Evolutionary conservation across 2,888 invertebrate genomes (phyloP), one percentile per base, ranked within the genome.

Genomic region (Coremacera marginata): DNA sequence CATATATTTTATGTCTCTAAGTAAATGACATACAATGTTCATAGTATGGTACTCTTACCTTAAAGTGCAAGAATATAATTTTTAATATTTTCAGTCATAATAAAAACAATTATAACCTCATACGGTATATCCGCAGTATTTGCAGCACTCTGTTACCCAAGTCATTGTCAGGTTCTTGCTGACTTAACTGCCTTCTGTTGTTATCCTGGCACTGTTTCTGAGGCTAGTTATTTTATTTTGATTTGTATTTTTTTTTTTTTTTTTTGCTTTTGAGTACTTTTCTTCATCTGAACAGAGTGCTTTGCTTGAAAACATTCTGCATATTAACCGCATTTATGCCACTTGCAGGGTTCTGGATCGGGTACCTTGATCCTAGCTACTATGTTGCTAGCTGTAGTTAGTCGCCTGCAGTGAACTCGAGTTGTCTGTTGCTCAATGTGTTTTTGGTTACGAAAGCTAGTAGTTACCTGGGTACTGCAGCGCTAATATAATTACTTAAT

Each of bases 51-150:
- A 14, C 44, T 44, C 1, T 44, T 44, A 44, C 44, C 44, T 11
- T 11, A 44, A 11, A 44, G 44, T 44, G 11, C 44, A 44, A 11
- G 44, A 44, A 44, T 44, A 44, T 2, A 11, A 44, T 44, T 11
- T 44, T 44, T 44, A 2, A 44, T 44, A 11, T 11, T 49, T 70
- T 70, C 16, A 52, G 14, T 51, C 27, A 51, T 51, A 70, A 70
- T 27, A 51, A 52, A 44, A 52, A 70, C 68, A 70, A 70, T 70
- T 70, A 70, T 25, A 70, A 52, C 68, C 68, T 34, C 52, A 25
- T 70, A 44, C 44, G 44, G 44, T 11, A 27, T 31, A 62, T 62
- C 22, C 27, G 62, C 62, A 62, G 62, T 27, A 62, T 62, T 16
- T 34, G 44, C 44, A 44, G 44, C 14, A 44, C 44, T 44, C 7